Conservation (phyloP, 2,888 invertebrate species). For the Fragum fragum region DNA sequence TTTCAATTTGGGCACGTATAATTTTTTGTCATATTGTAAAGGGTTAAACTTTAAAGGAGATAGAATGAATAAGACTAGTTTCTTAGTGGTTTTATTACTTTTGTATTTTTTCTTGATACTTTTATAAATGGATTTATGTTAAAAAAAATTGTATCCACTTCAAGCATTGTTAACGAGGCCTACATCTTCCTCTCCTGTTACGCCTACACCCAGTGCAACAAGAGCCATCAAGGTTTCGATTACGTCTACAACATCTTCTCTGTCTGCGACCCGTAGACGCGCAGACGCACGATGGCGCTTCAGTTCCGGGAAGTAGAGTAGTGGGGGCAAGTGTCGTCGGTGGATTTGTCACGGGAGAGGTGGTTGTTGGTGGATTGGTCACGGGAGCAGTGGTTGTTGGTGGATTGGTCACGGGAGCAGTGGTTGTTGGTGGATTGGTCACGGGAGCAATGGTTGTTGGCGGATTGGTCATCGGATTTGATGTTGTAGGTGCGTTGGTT, state of each 20-base stretch:
- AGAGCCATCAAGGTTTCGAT: not conserved
- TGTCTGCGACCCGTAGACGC: not conserved
- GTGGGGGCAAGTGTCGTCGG: not conserved
- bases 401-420: not conserved
- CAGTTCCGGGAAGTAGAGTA: not conserved
- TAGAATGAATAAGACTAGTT: no score
- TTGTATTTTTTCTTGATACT: no score
- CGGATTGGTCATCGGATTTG: not conserved
- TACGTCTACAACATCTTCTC: not conserved
- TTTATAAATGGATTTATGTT: no score
- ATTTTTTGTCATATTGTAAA: no score
- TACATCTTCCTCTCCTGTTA: not conserved
- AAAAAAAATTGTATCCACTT: no score
- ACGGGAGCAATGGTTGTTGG: not conserved
- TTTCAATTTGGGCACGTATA: no score
- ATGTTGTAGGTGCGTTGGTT: not conserved
- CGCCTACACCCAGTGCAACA: conserved; percentile 3
- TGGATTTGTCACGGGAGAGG: no score
- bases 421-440: not conserved
- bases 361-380: not conserved
- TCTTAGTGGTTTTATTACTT: no score
- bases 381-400: not conserved
- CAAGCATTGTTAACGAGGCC: not conserved
- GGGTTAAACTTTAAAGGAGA: no score
- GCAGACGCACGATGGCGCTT: not conserved